Evolutionary conservation across 2,113 vertebrate species (phyloP), one percentile per base, ranked within the genome.

Genomic region (Phodopus roborovskii): DNA sequence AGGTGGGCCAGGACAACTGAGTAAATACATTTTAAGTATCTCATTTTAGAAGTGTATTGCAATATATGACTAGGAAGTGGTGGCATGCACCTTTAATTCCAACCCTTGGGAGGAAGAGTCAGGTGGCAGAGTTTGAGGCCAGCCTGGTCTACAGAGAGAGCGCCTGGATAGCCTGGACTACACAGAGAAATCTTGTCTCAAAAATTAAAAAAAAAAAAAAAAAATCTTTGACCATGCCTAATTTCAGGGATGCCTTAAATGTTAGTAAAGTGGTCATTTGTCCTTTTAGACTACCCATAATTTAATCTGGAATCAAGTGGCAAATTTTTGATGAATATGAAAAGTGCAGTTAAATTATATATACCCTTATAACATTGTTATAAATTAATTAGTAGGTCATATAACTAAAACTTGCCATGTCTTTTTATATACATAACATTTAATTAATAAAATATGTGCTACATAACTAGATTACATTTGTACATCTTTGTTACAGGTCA

Each of bases 401-500:
- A 17, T 82, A 71, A 64, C 75, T 91, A 66, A 95, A 95, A 78
- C 17, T 48, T 86, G 73, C 42, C 39, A 86, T 93, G 12, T 73
- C 39, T 50, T 92, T 48, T 82, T 74, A 56, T 7, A 11, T 78
- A 78, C 36, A 11, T 85, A 45, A 45, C 83, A 71, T 36, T 93
- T 88, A 91, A 4, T 85, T 94, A 85, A 71, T 48, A 71, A 91
- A 58, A 94, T 17, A 36, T 90, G 75, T 36, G 13, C 60, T 74
- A 0, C 75, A 11, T 88, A 71, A 62, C 9, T 79, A 71, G 19
- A 89, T 20, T 66, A 24, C 5, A 87, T 95, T 83, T 83, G 56
- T 62, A 42, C 19, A 62, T n/a, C n/a, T 94, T 96, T 95, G 30
- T 82, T 91, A 39, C 42, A 85, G 42, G 56, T 96, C 26, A 79